Evolutionary conservation across 2,888 invertebrate species (phyloP).

Genomic region (Xylota sylvarum): DNA sequence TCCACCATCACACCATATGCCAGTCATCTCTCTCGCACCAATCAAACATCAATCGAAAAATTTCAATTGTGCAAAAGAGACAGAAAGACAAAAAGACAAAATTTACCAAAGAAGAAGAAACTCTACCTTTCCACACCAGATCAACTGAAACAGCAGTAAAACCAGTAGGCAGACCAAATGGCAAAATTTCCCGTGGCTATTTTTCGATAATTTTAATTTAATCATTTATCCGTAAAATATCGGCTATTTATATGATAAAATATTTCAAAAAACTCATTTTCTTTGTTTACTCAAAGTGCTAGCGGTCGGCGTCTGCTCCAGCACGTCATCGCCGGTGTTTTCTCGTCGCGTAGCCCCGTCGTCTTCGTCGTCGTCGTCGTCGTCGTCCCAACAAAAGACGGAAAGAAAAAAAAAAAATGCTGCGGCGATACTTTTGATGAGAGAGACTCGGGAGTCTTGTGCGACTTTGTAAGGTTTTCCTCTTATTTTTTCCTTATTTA

Average conservation of each 20-base stretch:
- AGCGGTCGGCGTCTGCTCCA: constrained; percentile 43
- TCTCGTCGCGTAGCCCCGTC: constrained; percentile 44
- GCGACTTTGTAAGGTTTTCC: constrained; percentile 70
- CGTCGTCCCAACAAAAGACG: constrained; percentile 35
- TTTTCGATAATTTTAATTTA: constrained; percentile 69
- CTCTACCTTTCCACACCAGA: constrained; percentile 33
- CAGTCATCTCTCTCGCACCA: constrained; percentile 48
- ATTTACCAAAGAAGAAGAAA: constrained; percentile 34
- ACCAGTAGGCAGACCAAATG: constrained; percentile 65
- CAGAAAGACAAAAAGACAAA: not conserved
- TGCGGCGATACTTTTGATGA: constrained; percentile 68
- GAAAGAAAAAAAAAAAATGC: constrained; percentile 54
- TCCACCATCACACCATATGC: constrained; percentile 6
- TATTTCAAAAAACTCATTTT: constrained; percentile 40
- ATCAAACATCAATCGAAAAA: constrained; percentile 37
- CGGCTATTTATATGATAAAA: constrained; percentile 49
- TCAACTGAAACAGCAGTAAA: constrained; percentile 69
- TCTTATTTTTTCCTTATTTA: constrained; percentile 29
- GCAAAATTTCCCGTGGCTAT: constrained; percentile 68
- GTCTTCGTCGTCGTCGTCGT: constrained; percentile 24
- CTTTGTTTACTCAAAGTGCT: constrained; percentile 53
- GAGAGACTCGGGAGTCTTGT: constrained; percentile 59
- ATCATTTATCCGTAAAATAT: constrained; percentile 37
- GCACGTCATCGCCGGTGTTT: constrained; percentile 68
- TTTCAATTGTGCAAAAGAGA: constrained; percentile 35